Evolutionary conservation across 2,888 invertebrate species (phyloP).

Genomic region (Syrphus vitripennis): DNA sequence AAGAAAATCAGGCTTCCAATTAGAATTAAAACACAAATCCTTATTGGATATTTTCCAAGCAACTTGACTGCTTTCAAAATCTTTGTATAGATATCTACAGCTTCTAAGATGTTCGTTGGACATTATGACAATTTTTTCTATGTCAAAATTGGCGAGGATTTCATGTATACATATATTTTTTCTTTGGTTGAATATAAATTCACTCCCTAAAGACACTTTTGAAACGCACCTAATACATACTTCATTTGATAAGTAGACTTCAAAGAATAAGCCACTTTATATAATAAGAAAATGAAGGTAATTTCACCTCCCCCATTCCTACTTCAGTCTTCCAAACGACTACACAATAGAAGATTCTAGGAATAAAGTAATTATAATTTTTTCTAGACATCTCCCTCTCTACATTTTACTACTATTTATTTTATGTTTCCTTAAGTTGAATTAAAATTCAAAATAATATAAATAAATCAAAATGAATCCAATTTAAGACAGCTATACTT

Average conservation of each 20-base stretch:
- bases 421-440: background rate
- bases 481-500: background rate
- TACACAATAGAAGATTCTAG: background rate
- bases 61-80: no score
- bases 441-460: constrained; percentile 10
- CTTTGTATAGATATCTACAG: no score
- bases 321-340: background rate
- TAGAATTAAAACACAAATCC: no score
- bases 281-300: background rate
- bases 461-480: constrained; percentile 21
- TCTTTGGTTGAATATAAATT: no score
- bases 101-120: no score
- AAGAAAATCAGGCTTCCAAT: no score
- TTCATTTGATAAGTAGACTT: background rate
- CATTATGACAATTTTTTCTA: no score
- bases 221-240: no score
- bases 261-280: background rate
- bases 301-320: background rate
- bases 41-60: no score
- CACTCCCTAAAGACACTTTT: no score
- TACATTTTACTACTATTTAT: background rate
- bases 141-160: no score
- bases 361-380: background rate
- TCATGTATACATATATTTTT: no score
- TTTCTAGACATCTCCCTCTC: background rate